Evolutionary conservation across 2,888 invertebrate genomes (phyloP).

Genomic region (Cryptus viduatorius): DNA sequence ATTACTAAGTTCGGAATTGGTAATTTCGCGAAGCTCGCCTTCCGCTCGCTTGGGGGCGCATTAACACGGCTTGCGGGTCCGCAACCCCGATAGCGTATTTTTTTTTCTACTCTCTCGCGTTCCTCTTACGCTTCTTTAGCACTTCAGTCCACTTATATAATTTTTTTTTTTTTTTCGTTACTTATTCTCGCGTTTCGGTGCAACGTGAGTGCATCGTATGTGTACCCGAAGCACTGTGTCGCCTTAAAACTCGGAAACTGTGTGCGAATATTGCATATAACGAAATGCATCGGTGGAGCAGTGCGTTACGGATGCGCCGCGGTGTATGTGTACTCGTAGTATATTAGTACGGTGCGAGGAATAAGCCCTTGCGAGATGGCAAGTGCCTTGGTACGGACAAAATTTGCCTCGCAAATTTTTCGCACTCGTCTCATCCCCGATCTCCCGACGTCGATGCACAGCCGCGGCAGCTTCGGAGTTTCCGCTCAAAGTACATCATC

Average conservation of each 20-base stretch:
- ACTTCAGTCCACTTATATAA: constrained; percentile 52
- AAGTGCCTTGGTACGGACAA: constrained; percentile 48
- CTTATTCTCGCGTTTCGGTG: constrained; percentile 47
- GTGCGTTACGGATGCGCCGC: not conserved
- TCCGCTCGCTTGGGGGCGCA: constrained; percentile 7
- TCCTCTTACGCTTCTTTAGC: constrained; percentile 53
- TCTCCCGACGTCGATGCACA: not conserved
- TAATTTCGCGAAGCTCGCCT: constrained; percentile 65
- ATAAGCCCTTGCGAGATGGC: constrained; percentile 59
- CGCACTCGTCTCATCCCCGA: constrained; percentile 49
- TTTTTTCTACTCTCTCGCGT: constrained; percentile 13
- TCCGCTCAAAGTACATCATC: constrained; percentile 14
- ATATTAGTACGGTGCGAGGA: constrained; percentile 40
- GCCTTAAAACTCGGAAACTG: not conserved
- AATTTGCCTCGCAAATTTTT: constrained; percentile 68
- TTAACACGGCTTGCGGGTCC: constrained; percentile 24
- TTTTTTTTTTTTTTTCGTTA: constrained; percentile 50
- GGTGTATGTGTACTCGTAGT: constrained; percentile 30
- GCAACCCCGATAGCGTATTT: constrained; percentile 43
- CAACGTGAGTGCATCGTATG: constrained; percentile 25
- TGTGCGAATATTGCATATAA: not conserved
- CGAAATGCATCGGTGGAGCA: constrained; percentile 46
- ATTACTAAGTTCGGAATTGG: constrained; percentile 68
- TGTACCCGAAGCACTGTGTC: not conserved
- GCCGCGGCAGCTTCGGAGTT: constrained; percentile 21